Percentiles rank a stretch among this genome's conserved stretches.
Evolutionary conservation across 1,140 invertebrate genomes (phyloP).

Genomic region (Parasteatoda tepidariorum): DNA sequence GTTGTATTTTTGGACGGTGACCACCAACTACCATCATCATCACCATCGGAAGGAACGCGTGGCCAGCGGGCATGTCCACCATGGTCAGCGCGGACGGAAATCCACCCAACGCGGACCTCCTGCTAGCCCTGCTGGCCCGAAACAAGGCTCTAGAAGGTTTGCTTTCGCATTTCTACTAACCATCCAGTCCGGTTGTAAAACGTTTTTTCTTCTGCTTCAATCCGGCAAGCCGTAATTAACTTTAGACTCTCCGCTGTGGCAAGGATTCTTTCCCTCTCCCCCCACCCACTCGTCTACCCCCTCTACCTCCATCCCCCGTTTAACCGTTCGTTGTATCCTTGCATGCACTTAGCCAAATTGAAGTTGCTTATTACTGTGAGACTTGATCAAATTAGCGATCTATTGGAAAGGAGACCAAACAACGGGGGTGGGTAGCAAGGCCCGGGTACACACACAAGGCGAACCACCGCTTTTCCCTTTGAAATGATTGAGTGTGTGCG

Average conservation of each 20-base stretch:
- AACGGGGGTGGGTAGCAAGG: neutral
- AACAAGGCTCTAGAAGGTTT: conserved; percentile 90
- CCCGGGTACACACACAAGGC: neutral
- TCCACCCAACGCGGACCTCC: conserved; percentile 81
- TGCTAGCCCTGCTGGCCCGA: conserved; percentile 82
- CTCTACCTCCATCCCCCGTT: neutral
- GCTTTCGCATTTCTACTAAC: conserved; percentile 53
- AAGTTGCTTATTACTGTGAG: conserved; percentile 58
- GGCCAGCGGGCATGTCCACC: conserved; percentile 43
- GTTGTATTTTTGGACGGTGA: neutral
- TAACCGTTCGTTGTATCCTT: neutral
- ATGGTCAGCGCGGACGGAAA: conserved; percentile 59
- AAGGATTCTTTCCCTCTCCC: neutral
- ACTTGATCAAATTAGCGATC: conserved; percentile 62
- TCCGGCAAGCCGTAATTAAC: conserved; percentile 48
- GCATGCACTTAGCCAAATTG: conserved; percentile 62
- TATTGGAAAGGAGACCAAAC: conserved; percentile 45
- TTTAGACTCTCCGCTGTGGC: conserved; percentile 18
- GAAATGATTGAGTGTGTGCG: conserved; percentile 53
- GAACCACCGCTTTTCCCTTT: neutral
- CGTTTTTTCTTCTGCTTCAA: neutral
- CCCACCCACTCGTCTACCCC: neutral
- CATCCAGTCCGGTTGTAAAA: neutral
- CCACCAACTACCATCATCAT: conserved; percentile 29
- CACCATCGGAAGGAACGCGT: conserved; percentile 24